Evolutionary conservation across 2,113 vertebrate genomes (phyloP), one percentile per base, ranked within the genome.

Genomic region (Propithecus coquereli): DNA sequence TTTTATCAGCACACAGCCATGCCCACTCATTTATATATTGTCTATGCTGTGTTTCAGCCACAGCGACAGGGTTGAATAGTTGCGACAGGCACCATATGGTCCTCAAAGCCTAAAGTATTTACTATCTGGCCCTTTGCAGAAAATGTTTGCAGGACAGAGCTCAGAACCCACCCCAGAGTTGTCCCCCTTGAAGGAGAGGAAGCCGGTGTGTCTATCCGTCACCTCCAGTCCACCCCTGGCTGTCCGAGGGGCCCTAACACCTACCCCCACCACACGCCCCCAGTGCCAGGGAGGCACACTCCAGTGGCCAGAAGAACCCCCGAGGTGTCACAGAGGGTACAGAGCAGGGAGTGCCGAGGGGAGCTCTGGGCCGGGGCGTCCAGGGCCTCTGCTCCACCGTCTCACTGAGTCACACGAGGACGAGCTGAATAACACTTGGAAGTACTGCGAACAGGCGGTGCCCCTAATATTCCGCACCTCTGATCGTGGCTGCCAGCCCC

Each of bases 341-440:
- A 45, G 52, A 71, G 81, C 65, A 22, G 18, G n/a, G 13, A 27
- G 20, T 30, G 22, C 13, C 2, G 6, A 50, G 37, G 47, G 23
- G 37, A 34, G 30, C 7, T 2, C 6, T 1, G 2, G 16, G 2
- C 1, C 5, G 0, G 9, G n/a, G 22, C 18, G 16, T 13, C 27
- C 10, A 4, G 57, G 34, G 37, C 34, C 8, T 6, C 45, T 34
- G 71, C 54, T 40, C 37, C 13, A 12, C 6, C 1, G 3, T 22
- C 59, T 76, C 54, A 30, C 86, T 57, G 13, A 92, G 52, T 34
- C 0, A 0, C 40, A 80, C 0, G n/a, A 76, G 65, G 45, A 52
- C 40, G 22, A 59, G 70, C 47, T 4, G 34, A 89, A 43, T 5
- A 6, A 17, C 30, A 23, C 13, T 22, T 25, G 13, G 18, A 87